Evolutionary conservation across 2,113 vertebrate genomes (phyloP).

Genomic region (Lasiurus borealis): DNA sequence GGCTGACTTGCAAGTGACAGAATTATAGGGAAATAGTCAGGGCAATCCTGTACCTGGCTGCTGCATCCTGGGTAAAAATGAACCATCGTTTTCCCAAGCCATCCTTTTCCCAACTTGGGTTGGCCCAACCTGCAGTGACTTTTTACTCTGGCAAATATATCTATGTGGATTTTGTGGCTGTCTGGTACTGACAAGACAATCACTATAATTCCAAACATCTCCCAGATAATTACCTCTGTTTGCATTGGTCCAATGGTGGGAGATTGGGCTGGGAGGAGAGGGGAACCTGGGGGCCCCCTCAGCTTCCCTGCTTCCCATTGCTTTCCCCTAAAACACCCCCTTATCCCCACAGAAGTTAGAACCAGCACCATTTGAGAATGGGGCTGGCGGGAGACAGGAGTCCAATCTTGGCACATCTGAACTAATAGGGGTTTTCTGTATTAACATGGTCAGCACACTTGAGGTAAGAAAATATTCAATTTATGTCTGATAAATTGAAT

Average conservation of each 20-base stretch:
- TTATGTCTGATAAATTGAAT: conserved; percentile 5
- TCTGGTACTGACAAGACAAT: background rate
- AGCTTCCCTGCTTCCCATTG: background rate
- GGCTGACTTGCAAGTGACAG: background rate
- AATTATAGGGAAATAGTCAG: background rate
- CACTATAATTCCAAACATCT: background rate
- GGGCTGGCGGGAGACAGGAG: too few relatives aligned
- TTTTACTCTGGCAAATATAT: background rate
- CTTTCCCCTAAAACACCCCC: background rate
- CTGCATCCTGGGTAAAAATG: background rate
- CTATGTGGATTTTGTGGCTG: background rate
- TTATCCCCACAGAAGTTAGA: background rate
- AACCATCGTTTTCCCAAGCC: background rate
- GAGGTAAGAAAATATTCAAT: background rate
- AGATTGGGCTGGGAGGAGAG: background rate
- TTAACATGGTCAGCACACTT: background rate
- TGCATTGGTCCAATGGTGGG: background rate
- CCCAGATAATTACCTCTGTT: background rate
- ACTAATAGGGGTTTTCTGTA: background rate
- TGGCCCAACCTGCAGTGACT: background rate
- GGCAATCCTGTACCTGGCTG: background rate
- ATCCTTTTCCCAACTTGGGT: background rate
- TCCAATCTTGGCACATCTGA: background rate
- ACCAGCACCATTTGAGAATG: background rate
- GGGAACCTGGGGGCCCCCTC: too few relatives aligned